Evolutionary conservation across 2,888 invertebrate species (phyloP).

Genomic region (Aphelenchoides bicaudatus): DNA sequence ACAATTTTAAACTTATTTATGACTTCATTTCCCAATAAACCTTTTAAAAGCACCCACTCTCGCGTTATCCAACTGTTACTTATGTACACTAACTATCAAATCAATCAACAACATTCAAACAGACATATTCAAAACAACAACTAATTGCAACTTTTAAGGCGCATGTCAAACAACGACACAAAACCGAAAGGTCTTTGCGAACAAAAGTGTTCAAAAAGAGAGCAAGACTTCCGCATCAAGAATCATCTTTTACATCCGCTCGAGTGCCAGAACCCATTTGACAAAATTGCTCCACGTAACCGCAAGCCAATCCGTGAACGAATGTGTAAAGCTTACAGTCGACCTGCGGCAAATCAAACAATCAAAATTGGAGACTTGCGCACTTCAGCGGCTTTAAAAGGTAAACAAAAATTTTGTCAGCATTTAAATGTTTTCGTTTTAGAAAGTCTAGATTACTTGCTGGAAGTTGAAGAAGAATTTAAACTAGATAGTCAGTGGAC

Average conservation of each 20-base stretch:
- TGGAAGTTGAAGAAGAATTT: constrained; percentile 1
- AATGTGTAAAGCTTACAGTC: constrained; percentile 22
- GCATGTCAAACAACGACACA: too few relatives aligned
- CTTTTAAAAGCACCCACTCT: too few relatives aligned
- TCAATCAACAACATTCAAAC: too few relatives aligned
- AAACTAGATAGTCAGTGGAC: constrained; percentile 18
- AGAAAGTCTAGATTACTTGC: neutral
- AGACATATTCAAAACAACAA: too few relatives aligned
- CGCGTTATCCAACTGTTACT: too few relatives aligned
- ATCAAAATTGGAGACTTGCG: constrained; percentile 20
- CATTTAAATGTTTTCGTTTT: too few relatives aligned
- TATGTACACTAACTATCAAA: too few relatives aligned
- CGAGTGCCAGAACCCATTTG: constrained; percentile 23
- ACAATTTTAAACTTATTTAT: too few relatives aligned
- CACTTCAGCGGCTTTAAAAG: constrained; percentile 20
- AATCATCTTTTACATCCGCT: constrained; percentile 26
- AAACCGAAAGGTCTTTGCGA: constrained; percentile 5
- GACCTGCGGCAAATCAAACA: constrained; percentile 26
- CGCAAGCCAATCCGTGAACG: neutral
- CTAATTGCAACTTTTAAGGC: too few relatives aligned
- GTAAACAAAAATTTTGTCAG: too few relatives aligned
- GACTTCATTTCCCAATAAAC: too few relatives aligned
- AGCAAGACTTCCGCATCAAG: constrained; percentile 24
- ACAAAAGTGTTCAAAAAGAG: constrained; percentile 24
- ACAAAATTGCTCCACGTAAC: constrained; percentile 15